Evolutionary conservation across 2,113 vertebrate genomes (phyloP).

Genomic region (Odontophorus gujanensis): DNA sequence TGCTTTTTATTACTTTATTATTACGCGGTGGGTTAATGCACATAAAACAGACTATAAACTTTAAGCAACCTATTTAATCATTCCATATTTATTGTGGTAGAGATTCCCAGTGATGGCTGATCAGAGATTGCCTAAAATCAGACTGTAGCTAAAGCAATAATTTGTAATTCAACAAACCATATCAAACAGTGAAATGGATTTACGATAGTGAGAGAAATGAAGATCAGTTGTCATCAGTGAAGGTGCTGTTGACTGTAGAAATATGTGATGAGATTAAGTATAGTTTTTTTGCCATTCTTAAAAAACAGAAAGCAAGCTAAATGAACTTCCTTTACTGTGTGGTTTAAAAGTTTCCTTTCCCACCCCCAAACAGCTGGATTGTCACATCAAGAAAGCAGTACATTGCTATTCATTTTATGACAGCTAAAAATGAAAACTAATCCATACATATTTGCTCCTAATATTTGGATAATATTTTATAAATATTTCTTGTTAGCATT

Average conservation of each 20-base stretch:
- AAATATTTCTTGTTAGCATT: neutral
- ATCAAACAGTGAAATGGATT: conserved; percentile 68
- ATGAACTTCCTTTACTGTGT: neutral
- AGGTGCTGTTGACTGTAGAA: conserved; percentile 54
- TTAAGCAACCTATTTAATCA: conserved; percentile 58
- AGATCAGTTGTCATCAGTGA: conserved; percentile 66
- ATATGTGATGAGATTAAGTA: conserved; percentile 57
- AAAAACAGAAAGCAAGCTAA: conserved; percentile 1
- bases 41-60: conserved; percentile 52
- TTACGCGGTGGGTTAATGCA: neutral
- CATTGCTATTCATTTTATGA: neutral
- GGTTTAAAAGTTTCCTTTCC: neutral
- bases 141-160: conserved; percentile 55
- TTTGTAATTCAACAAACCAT: conserved; percentile 72
- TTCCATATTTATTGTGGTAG: conserved; percentile 18
- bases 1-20: conserved; percentile 32
- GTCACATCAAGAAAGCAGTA: neutral
- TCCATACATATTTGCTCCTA: neutral
- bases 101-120: neutral
- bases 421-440: neutral
- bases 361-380: neutral
- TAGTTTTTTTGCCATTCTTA: conserved; percentile 33
- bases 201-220: conserved; percentile 61
- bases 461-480: neutral
- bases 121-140: conserved; percentile 41